Evolutionary conservation across 2,113 vertebrate genomes (phyloP), one percentile per base, ranked within the genome.

Genomic region (Cryptotis parvus): DNA sequence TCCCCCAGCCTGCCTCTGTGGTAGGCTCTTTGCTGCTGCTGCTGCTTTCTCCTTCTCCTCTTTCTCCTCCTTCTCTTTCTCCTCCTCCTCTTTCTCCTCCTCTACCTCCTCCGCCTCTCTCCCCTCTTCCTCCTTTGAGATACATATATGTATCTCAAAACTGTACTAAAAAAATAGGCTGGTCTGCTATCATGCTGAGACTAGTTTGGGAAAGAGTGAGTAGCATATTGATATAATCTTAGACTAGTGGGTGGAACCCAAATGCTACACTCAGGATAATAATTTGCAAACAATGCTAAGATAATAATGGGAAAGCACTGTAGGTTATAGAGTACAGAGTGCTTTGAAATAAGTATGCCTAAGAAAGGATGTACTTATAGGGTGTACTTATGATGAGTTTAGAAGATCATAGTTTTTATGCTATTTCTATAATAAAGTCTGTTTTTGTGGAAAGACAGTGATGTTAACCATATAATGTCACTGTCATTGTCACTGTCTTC

Each of bases 391-490:
- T n/a, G n/a, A n/a, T 61, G 12, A 39, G 3, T 16, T 33, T 24
- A 94, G 35, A 74, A 52, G 58, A 70, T 33, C 31, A 70, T 73
- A 33, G 22, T 29, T 66, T 88, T 87, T 91, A 61, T 95, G 24
- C 15, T 89, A 43, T 5, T 39, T 52, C 69, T 84, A 35, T 58
- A 86, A 86, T 33, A 49, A 86, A 70, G 70, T 2, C 26, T 39
- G 12, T 55, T 88, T 77, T 65, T 78, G 31, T 74, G n/a, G 41
- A 26, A 84, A 93, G 86, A 20, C 1, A 31, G 33, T 39, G 3
- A 68, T 73, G 78, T 92, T 89, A 75, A 6, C 49, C 39, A 49
- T 45, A 52, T 58, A 72, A 72, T 69, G 31, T 63, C n/a, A n/a
- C n/a, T n/a, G n/a, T n/a, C n/a, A n/a, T n/a, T n/a, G n/a, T n/a